Evolutionary conservation across 1,140 invertebrate species (phyloP), one percentile per base, ranked within the genome.

Genomic region (Megalonaias nervosa): DNA sequence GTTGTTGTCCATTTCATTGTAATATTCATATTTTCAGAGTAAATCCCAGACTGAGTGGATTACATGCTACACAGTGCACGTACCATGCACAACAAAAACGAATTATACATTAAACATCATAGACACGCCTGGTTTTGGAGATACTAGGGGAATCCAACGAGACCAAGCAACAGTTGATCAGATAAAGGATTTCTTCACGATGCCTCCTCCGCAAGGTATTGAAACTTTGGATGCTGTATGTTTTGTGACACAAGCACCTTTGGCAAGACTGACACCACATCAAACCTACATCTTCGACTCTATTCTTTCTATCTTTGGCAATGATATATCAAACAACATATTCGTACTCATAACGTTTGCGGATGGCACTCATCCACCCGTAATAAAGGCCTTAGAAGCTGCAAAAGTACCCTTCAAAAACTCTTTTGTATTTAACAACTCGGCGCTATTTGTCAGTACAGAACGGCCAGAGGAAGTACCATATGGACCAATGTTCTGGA

Each of bases 301-400:
- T 17, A 81, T 83, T 17, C 60, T 82, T 61, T 38, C 81, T 14
- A 31, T 82, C 0, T 83, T 82, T 74, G 81, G 81, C 5, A 77
- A 82, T 65, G 81, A 82, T 57, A 80, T 82, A 19, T 74, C 56
- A 65, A 15, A 71, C 1, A 83, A 84, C 61, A 83, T 83, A 19
- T 76, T 81, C 60, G 26, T 72, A 0, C 67, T 84, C 21, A 65
- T 81, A 15, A 83, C 82, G 2, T 83, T 83, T 67, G 71, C 76
- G 17, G 82, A 83, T 38, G 74, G 74, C 15, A 69, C 48, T 19
- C 59, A 75, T 21, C 74, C 74, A 1, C 74, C 74, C 12, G 82
- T 77, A 17, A 57, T 81, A 17, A 72, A 60, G 17, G 72, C 71
- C 12, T 71, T 72, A 31, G 17, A 56, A 17, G 11, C 62, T 31